Evolutionary conservation across 1,140 invertebrate genomes (phyloP).

Genomic region (Formica selysi): DNA sequence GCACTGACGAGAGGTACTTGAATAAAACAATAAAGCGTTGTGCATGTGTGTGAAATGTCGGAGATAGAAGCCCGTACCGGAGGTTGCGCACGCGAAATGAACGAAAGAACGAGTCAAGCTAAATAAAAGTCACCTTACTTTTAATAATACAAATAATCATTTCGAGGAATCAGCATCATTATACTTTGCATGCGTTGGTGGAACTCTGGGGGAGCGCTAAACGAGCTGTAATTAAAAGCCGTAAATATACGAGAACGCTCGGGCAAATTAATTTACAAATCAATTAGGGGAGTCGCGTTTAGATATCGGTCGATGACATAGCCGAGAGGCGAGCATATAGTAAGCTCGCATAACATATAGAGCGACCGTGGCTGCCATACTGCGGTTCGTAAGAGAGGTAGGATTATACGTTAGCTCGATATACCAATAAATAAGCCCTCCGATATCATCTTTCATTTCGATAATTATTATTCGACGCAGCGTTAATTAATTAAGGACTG

Average conservation of each 20-base stretch:
- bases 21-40: conserved; percentile 40
- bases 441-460: conserved; percentile 84
- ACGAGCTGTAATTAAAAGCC: conserved; percentile 64
- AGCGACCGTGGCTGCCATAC: not conserved
- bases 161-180: not conserved
- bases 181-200: not conserved
- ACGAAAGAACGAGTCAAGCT: not conserved
- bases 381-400: conserved; percentile 13
- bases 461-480: conserved; percentile 84
- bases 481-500: conserved; percentile 79
- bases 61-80: not conserved
- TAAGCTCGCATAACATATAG: not conserved
- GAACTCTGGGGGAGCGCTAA: not conserved
- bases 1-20: not conserved
- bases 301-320: conserved; percentile 71
- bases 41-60: not conserved
- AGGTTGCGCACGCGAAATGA: not conserved
- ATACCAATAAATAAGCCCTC: conserved; percentile 81
- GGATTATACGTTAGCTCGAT: conserved; percentile 71
- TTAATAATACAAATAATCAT: conserved; percentile 1
- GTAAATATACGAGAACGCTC: conserved; percentile 55
- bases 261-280: conserved; percentile 82
- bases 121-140: conserved; percentile 47
- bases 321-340: conserved; percentile 34
- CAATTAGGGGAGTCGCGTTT: conserved; percentile 79